Conservation (phyloP, 2,888 invertebrate species). For the Ectropis crepuscularia region DNA sequence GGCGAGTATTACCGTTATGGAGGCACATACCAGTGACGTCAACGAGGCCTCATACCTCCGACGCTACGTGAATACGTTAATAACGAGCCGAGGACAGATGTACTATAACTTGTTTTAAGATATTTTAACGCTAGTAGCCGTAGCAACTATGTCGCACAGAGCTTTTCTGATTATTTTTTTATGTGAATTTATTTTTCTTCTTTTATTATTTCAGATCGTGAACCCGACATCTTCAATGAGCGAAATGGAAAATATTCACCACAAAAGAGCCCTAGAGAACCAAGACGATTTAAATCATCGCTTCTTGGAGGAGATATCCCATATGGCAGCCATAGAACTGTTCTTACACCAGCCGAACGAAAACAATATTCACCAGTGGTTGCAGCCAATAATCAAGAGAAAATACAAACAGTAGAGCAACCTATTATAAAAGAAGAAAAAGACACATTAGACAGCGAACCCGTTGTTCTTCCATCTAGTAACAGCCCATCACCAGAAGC, state of each 20-base stretch:
- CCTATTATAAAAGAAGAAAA: conserved; percentile 87
- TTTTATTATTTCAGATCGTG: conserved; percentile 75
- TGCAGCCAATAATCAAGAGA: conserved; percentile 70
- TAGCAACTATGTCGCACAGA: not conserved
- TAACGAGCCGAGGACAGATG: conserved; percentile 67
- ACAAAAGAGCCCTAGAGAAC: conserved; percentile 77
- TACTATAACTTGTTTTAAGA: conserved; percentile 46
- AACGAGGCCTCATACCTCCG: conserved; percentile 77
- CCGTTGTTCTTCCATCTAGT: conserved; percentile 83
- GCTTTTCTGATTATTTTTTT: not conserved
- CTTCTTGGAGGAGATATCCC: conserved; percentile 92
- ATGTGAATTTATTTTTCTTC: conserved; percentile 38
- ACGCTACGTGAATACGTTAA: conserved; percentile 77
- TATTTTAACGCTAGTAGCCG: conserved; percentile 6
- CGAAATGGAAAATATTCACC: conserved; percentile 61
- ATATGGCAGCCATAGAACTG: conserved; percentile 90
- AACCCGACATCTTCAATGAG: conserved; percentile 82
- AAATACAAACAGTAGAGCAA: conserved; percentile 82
- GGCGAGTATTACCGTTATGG: conserved; percentile 83
- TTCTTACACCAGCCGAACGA: conserved; percentile 92
- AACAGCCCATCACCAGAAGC: conserved; percentile 82
- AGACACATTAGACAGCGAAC: conserved; percentile 86
- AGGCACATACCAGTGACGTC: conserved; percentile 84
- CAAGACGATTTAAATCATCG: conserved; percentile 90
- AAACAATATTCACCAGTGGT: conserved; percentile 90